Percentiles rank a stretch among this genome's conserved stretches.
Evolutionary conservation across 2,113 vertebrate species (phyloP).

Genomic region (Amphiprion percula): DNA sequence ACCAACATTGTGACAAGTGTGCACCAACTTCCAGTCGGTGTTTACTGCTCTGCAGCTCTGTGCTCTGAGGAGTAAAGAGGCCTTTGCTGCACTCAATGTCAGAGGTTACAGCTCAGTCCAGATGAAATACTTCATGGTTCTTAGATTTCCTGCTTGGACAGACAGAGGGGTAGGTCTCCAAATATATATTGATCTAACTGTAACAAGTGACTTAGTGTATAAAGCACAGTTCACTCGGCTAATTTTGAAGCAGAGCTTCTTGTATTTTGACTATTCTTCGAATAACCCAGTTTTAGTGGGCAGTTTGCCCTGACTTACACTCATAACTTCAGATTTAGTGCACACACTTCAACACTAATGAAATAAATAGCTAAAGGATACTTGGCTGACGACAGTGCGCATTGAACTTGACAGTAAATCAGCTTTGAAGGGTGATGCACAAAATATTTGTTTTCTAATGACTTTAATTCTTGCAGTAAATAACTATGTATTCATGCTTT

Average conservation of each 20-base stretch:
- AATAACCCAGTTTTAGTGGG: not conserved
- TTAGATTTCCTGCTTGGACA: constrained; percentile 76
- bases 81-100: constrained; percentile 66
- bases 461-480: too few relatives aligned
- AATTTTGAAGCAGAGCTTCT: not conserved
- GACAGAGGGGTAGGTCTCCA: constrained; percentile 78
- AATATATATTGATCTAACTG: constrained; percentile 81
- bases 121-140: constrained; percentile 80
- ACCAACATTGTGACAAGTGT: constrained; percentile 78
- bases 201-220: constrained; percentile 45
- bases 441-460: too few relatives aligned
- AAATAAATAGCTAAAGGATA: not conserved
- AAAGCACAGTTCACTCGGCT: not conserved
- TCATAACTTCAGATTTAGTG: not conserved
- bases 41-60: constrained; percentile 67
- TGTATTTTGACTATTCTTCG: not conserved
- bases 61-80: constrained; percentile 51
- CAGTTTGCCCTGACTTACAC: not conserved
- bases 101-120: constrained; percentile 66
- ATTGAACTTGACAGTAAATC: constrained; percentile 14
- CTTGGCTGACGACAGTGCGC: too few relatives aligned
- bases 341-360: not conserved
- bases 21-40: constrained; percentile 69
- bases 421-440: constrained; percentile 31
- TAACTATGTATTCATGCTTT: too few relatives aligned